Evolutionary conservation across 2,797 vertebrate species (phyloP), one percentile per base, ranked within the genome.

Genomic region (Falco columbarius): DNA sequence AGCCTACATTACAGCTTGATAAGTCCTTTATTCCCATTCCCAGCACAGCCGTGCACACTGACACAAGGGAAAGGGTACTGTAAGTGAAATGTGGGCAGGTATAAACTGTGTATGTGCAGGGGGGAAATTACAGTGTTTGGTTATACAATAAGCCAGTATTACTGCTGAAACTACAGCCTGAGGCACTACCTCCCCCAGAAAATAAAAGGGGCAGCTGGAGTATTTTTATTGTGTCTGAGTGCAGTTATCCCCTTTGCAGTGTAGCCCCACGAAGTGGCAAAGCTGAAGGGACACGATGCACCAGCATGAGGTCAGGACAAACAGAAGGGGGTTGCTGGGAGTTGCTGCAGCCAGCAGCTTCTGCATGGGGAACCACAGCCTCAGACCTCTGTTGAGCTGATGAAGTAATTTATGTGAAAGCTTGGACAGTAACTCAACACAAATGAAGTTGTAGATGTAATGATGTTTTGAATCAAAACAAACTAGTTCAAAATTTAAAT

Each of bases 391-490:
- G 86, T 67, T 6, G 4, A 81, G 56, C 56, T 87, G 81, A 17
- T 77, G 65, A 68, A 80, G 44, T 89, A 92, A 90, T 93, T 89
- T 82, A 71, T 74, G 14, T 81, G 81, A 81, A 74, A 75, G 38
- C 51, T 92, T 83, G 81, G 86, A 95, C 81, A 92, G 67, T 87
- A 97, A 94, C 68, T 94, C 59, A 82, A 77, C 81, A 81, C 81
- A 93, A 96, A 94, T 94, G 93, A 95, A 89, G 90, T 29, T 87
- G 92, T 93, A 95, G 89, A 90, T 94, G 86, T 95, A 95, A 89
- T 81, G 81, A 93, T 85, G 68, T 96, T 96, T 97, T 94, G 90
- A 95, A 96, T 87, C 84, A 96, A 96, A 96, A 95, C 92, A 97
- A 97, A 91, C 95, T 59, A 75, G 72, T 89, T 95, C 68, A 87